Conservation (phyloP, 2,113 vertebrate species). For the Lanius collurio region DNA sequence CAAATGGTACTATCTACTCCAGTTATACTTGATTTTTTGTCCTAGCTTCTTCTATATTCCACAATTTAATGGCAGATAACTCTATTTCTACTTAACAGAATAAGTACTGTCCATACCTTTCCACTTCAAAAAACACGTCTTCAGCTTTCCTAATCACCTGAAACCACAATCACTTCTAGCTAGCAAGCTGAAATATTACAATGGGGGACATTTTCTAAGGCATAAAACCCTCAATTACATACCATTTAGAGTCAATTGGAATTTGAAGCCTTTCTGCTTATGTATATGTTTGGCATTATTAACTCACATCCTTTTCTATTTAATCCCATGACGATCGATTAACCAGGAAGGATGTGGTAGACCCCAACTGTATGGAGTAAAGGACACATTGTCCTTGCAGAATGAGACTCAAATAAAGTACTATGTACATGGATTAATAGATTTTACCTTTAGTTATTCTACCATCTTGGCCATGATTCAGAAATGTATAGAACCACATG, state of each 20-base stretch:
- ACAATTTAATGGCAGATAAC: neutral
- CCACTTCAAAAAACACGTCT: neutral
- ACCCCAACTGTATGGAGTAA: neutral
- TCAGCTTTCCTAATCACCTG: neutral
- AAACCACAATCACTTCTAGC: neutral
- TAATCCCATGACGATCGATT: neutral
- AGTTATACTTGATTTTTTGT: neutral
- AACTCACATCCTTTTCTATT: neutral
- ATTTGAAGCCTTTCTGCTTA: neutral
- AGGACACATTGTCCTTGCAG: neutral
- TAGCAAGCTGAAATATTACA: neutral
- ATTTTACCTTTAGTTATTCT: neutral
- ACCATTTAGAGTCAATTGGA: neutral
- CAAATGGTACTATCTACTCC: neutral
- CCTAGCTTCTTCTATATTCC: neutral
- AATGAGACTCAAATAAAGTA: neutral
- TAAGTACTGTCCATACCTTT: neutral
- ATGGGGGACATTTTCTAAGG: neutral
- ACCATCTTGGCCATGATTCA: neutral
- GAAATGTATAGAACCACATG: neutral
- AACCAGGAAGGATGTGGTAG: neutral
- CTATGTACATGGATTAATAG: neutral
- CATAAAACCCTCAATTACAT: neutral
- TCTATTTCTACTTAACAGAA: neutral
- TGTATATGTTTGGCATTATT: constrained; percentile 10